Evolutionary conservation across 2,797 vertebrate genomes (phyloP).

Genomic region (Brotula barbata): DNA sequence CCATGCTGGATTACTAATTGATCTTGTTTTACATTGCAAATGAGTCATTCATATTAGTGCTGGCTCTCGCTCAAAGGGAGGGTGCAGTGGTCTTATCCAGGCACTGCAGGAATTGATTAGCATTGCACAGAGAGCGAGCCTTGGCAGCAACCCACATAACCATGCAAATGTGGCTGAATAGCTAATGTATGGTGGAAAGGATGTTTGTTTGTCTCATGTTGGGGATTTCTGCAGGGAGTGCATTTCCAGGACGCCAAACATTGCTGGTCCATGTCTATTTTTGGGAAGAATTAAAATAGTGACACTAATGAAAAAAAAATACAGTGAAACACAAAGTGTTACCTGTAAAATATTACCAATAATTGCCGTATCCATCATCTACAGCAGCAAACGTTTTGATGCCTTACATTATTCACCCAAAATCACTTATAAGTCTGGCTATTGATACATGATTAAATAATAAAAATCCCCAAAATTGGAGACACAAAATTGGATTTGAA

Average conservation of each 20-base stretch:
- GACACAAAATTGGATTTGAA: no score
- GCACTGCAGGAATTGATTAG: constrained; percentile 78
- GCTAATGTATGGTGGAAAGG: constrained; percentile 68
- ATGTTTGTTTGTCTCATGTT: constrained; percentile 70
- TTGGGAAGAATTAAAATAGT: constrained; percentile 11
- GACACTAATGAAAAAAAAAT: no score
- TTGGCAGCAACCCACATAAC: constrained; percentile 64
- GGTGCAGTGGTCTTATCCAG: constrained; percentile 73
- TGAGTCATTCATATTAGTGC: constrained; percentile 78
- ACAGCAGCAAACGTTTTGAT: no score
- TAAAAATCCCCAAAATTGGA: no score
- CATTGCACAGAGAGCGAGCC: constrained; percentile 70
- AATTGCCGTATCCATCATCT: no score
- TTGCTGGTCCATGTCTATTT: constrained; percentile 23
- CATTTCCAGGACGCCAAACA: constrained; percentile 54
- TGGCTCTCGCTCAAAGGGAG: constrained; percentile 73
- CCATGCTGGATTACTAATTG: constrained; percentile 75
- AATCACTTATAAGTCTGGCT: no score
- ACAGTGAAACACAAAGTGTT: no score
- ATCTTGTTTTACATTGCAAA: constrained; percentile 82
- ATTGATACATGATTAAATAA: no score
- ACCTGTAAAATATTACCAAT: no score
- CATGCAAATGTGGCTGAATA: constrained; percentile 74
- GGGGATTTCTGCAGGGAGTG: constrained; percentile 54
- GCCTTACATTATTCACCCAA: no score